Conservation (phyloP, 2,113 vertebrate genomes). For the Nycticebus coucang region DNA sequence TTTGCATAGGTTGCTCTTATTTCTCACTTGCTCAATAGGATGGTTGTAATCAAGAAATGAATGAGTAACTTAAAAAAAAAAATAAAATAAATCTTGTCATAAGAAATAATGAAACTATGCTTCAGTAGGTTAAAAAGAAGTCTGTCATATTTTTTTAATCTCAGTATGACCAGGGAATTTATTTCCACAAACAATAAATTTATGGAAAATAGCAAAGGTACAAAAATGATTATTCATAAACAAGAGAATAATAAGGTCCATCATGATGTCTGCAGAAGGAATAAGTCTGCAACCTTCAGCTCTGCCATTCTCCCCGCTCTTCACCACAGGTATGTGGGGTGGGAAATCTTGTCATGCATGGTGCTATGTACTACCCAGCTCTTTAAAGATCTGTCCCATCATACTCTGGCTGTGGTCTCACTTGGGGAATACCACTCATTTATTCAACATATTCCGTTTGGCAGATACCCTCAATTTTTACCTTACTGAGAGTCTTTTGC, state of each 20-base stretch:
- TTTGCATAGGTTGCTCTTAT: not conserved
- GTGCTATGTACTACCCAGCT: not conserved
- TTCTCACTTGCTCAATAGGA: not conserved
- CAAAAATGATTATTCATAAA: not conserved
- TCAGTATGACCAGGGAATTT: not conserved
- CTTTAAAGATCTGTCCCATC: not conserved
- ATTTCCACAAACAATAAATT: not conserved
- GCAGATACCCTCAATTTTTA: constrained; percentile 19
- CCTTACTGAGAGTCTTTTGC: not conserved
- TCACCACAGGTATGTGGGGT: not conserved
- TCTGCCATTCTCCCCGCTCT: not conserved
- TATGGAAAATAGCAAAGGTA: not conserved
- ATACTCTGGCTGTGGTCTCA: not conserved
- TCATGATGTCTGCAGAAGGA: not conserved
- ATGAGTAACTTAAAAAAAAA: not conserved
- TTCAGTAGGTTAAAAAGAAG: not conserved
- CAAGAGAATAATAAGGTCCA: not conserved
- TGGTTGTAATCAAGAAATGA: not conserved
- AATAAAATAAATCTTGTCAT: not conserved
- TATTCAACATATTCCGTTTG: not conserved
- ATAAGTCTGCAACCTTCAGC: not conserved
- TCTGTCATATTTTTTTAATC: not conserved
- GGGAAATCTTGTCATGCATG: not conserved
- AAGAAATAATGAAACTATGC: constrained; percentile 4
- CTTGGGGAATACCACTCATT: not conserved